These are phyloP conservation scores for Argopecten irradians DNA, from an alignment of 1,140 invertebrate species.

Conservation along the genomic window DNA sequence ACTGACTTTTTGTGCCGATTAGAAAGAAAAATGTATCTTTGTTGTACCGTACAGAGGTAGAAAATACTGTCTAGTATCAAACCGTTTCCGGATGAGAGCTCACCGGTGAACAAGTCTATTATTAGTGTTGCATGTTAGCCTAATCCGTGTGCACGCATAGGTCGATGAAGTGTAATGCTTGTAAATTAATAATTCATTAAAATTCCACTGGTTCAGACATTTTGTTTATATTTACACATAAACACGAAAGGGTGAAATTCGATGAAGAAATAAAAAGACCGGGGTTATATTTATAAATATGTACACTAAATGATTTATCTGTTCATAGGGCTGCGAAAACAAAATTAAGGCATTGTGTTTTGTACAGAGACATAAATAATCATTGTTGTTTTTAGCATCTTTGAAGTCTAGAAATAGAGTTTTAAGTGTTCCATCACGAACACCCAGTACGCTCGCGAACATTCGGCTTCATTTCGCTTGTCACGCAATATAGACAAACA, in stretches of 20 bases:
- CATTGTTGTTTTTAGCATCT: background rate
- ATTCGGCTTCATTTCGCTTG: background rate
- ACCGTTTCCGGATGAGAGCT: background rate
- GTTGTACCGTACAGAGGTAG: background rate
- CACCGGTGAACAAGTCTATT: conserved; percentile 14
- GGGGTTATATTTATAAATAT: conserved; percentile 19
- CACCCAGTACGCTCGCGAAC: background rate
- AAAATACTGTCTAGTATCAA: conserved; percentile 11
- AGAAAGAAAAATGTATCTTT: conserved; percentile 19
- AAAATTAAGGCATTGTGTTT: background rate
- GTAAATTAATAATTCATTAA: conserved; percentile 13
- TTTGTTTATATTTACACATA: conserved; percentile 13
- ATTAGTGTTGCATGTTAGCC: background rate
- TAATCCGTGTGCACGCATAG: background rate
- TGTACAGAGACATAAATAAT: conserved; percentile 13
- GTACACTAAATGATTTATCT: conserved; percentile 19
- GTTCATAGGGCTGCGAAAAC: background rate
- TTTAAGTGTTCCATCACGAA: conserved; percentile 2
- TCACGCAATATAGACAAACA: conserved; percentile 4
- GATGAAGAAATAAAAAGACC: background rate
- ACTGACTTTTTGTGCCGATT: background rate
- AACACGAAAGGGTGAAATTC: background rate
- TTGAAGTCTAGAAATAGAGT: conserved; percentile 17
- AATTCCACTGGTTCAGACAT: background rate
- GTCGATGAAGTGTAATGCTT: background rate